Conservation (phyloP, 2,113 vertebrate genomes). For the Montifringilla adamsi region DNA sequence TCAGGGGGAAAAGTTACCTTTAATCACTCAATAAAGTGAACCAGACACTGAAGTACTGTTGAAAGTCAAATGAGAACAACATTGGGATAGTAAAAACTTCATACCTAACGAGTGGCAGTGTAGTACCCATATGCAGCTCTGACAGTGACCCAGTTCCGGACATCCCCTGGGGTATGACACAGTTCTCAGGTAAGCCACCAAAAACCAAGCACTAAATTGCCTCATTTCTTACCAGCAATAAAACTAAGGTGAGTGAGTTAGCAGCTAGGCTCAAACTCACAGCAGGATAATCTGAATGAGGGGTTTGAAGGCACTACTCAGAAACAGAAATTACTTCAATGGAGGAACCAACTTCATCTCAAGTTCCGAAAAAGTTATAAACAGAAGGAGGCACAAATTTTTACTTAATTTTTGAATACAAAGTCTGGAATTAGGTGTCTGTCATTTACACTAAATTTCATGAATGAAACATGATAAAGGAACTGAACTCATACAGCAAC, state of each 20-base stretch:
- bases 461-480: neutral
- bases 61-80: constrained; percentile 16
- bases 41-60: neutral
- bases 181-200: neutral
- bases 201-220: neutral
- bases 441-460: neutral
- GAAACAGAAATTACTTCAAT: neutral
- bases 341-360: neutral
- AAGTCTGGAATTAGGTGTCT: neutral
- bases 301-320: neutral
- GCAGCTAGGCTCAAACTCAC: neutral
- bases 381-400: neutral
- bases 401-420: neutral
- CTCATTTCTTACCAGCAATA: neutral
- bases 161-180: neutral
- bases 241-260: neutral
- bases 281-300: neutral
- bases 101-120: neutral
- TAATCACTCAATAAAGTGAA: neutral
- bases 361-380: neutral
- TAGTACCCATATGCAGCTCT: neutral
- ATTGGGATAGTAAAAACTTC: neutral
- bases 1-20: neutral
- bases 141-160: neutral
- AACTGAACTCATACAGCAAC: neutral